These are phyloP conservation scores for Hylomyscus alleni DNA, from an alignment of 2,797 vertebrate genomes.

Conservation along the genomic window DNA sequence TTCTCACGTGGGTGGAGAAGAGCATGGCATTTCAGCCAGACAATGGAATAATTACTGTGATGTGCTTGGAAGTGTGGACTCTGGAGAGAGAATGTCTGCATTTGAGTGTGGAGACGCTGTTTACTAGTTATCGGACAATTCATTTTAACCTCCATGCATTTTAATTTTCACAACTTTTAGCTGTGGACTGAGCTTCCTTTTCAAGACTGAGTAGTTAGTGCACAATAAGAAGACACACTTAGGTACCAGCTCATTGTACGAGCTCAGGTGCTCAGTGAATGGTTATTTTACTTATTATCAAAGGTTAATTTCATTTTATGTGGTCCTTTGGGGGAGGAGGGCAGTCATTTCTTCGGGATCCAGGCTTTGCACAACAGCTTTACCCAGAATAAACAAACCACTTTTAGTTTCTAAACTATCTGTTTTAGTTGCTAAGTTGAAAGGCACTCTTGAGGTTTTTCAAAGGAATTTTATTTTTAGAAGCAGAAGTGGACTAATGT, in stretches of 20 bases:
- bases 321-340: not conserved
- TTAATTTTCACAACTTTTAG: constrained; percentile 53
- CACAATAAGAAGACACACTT: not conserved
- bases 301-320: constrained; percentile 25
- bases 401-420: not conserved
- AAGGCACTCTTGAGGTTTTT: not conserved
- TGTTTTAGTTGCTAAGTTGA: not conserved
- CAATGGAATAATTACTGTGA: not conserved
- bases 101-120: not conserved
- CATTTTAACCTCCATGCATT: not conserved
- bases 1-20: not conserved
- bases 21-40: not conserved
- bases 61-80: not conserved
- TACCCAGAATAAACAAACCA: not conserved
- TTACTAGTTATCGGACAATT: constrained; percentile 6
- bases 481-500: not conserved
- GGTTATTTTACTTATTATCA: constrained; percentile 26
- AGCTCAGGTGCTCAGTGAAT: not conserved
- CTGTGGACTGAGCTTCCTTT: not conserved
- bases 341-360: not conserved
- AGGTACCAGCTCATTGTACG: not conserved
- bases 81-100: not conserved
- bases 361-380: not conserved
- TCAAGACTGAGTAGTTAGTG: not conserved
- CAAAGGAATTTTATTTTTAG: not conserved